phyloP scores from a whole-genome alignment of 2,888 invertebrate genomes.

The Thymelicus sylvestris region DNA sequence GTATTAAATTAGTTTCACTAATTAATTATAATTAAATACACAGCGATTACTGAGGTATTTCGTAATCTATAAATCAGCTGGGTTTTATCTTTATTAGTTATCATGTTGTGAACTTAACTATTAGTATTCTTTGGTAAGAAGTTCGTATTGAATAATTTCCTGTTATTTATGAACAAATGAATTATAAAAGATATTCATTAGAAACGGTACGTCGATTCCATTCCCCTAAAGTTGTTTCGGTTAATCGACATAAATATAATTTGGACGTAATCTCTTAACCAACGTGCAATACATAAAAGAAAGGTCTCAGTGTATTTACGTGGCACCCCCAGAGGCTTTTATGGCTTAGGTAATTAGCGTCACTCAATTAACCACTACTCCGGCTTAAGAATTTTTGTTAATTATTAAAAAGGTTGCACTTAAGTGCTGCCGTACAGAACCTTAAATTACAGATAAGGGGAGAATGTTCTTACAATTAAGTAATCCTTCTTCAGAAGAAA shows the following conservation, averaged over 20 bases:
- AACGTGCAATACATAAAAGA: constrained; percentile 62
- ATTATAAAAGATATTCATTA: constrained; percentile 35
- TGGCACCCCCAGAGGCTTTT: constrained; percentile 72
- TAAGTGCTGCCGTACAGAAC: constrained; percentile 56
- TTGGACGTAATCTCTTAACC: constrained; percentile 58
- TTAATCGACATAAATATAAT: constrained; percentile 58
- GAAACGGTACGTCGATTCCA: constrained; percentile 28
- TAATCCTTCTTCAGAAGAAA: constrained; percentile 40
- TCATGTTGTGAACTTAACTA: too few species aligned
- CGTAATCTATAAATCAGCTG: too few species aligned
- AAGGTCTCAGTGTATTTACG: constrained; percentile 69
- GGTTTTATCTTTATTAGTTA: not conserved
- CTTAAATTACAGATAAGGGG: constrained; percentile 49
- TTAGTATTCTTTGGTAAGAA: too few species aligned
- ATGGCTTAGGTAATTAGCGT: constrained; percentile 81
- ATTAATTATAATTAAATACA: too few species aligned
- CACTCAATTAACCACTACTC: constrained; percentile 82
- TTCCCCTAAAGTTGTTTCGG: constrained; percentile 38
- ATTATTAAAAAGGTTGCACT: constrained; percentile 83
- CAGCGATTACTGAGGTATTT: too few species aligned
- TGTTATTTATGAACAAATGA: constrained; percentile 13
- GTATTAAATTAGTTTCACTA: too few species aligned
- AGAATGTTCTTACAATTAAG: constrained; percentile 39
- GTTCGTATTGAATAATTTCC: not conserved
- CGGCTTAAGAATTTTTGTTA: constrained; percentile 76